phyloP scores from a whole-genome alignment of 2,888 invertebrate genomes.

The Eristalinus aeneus region DNA sequence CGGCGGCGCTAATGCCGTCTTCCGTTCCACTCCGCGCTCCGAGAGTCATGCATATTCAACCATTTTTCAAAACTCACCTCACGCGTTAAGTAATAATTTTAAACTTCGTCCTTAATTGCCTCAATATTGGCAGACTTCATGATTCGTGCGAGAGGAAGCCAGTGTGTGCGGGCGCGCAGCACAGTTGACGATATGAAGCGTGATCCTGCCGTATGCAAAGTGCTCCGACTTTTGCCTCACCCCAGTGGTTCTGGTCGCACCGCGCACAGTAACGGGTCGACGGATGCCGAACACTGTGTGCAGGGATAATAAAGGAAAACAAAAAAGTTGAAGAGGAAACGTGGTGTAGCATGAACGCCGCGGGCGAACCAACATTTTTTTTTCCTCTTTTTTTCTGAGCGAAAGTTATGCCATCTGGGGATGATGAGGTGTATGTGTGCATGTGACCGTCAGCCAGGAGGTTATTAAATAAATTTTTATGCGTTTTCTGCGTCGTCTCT shows the following conservation, averaged over 20 bases:
- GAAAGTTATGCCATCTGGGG: background rate
- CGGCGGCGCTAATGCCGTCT: background rate
- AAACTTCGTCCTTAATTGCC: conserved; percentile 63
- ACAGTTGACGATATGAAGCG: background rate
- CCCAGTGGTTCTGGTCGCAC: too few relatives aligned
- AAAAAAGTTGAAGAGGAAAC: conserved; percentile 1
- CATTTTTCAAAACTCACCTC: conserved; percentile 50
- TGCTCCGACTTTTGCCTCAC: conserved; percentile 1
- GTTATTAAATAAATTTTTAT: conserved; percentile 32
- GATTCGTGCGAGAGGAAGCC: conserved; percentile 5
- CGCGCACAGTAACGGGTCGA: background rate
- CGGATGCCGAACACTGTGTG: background rate
- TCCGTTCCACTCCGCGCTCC: background rate
- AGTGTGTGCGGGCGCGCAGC: background rate
- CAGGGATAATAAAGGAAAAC: conserved; percentile 21
- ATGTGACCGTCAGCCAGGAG: conserved; percentile 11
- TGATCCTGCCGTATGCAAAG: conserved; percentile 5
- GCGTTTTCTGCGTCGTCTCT: background rate
- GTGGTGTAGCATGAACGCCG: conserved; percentile 15
- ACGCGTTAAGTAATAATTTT: conserved; percentile 59
- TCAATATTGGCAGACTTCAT: conserved; percentile 48
- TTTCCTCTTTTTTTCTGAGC: too few relatives aligned
- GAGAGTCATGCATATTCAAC: background rate
- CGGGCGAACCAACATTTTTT: background rate
- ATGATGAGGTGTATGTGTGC: background rate